Evolutionary conservation across 2,888 invertebrate genomes (phyloP).

Genomic region (Cerastis rubricosa): DNA sequence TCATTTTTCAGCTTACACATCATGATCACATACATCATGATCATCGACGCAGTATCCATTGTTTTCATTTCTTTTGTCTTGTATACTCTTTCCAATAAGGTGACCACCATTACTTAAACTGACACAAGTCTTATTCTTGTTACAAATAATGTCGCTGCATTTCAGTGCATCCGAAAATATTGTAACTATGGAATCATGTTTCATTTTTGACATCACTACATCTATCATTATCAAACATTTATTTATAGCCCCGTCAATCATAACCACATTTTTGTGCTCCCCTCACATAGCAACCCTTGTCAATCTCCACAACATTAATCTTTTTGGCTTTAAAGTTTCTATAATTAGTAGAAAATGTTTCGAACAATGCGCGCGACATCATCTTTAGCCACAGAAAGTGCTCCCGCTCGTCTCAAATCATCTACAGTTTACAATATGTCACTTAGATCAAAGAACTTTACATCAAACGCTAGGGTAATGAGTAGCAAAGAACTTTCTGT

Average conservation of each 20-base stretch:
- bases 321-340: conserved; percentile 75
- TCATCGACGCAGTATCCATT: neutral
- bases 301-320: conserved; percentile 83
- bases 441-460: conserved; percentile 86
- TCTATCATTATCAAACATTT: conserved; percentile 69
- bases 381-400: conserved; percentile 76
- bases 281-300: conserved; percentile 73
- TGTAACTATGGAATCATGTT: conserved; percentile 51
- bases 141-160: conserved; percentile 10
- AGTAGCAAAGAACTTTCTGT: conserved; percentile 74
- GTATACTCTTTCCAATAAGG: neutral
- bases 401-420: conserved; percentile 83
- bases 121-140: conserved; percentile 1
- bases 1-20: neutral
- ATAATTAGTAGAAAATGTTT: conserved; percentile 82
- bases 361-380: conserved; percentile 77
- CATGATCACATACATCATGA: neutral
- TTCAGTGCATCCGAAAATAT: conserved; percentile 48
- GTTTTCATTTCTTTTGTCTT: neutral
- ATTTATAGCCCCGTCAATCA: conserved; percentile 74
- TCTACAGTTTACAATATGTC: conserved; percentile 87
- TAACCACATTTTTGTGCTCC: conserved; percentile 68
- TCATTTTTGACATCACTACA: conserved; percentile 65
- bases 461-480: conserved; percentile 84
- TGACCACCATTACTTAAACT: neutral